A percentile compares a stretch with the other conserved stretches of the same genome.
Evolutionary conservation across 2,888 invertebrate genomes (phyloP).

Genomic region (Leucophenga montana): DNA sequence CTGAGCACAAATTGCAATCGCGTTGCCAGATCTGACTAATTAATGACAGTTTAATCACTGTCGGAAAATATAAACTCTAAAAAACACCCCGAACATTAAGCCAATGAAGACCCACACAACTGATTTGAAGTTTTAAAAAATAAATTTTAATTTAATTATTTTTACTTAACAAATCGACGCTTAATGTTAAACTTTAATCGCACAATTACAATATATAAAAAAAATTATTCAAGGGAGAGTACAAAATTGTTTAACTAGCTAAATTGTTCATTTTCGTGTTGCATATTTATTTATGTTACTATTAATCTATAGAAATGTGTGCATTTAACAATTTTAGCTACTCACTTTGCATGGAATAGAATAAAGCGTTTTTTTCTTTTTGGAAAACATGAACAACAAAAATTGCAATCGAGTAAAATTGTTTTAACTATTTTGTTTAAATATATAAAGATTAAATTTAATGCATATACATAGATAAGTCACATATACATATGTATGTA

Average conservation of each 20-base stretch:
- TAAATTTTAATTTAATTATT: conserved; percentile 4
- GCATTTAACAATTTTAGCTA: conserved; percentile 32
- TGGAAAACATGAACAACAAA: background rate
- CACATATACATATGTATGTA: conserved; percentile 46
- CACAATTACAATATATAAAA: conserved; percentile 43
- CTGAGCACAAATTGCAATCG: too few relatives aligned
- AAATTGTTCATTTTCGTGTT: conserved; percentile 37
- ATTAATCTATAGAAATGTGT: conserved; percentile 5
- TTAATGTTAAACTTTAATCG: conserved; percentile 11
- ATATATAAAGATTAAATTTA: conserved; percentile 24
- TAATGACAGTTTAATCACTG: too few relatives aligned
- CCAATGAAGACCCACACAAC: too few relatives aligned
- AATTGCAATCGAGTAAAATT: background rate
- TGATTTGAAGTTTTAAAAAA: conserved; percentile 16
- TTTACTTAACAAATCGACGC: conserved; percentile 16
- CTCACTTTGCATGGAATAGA: conserved; percentile 33
- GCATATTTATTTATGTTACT: conserved; percentile 29
- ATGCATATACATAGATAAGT: conserved; percentile 50
- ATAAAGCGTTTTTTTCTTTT: conserved; percentile 10
- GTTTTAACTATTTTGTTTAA: background rate
- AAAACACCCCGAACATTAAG: too few relatives aligned
- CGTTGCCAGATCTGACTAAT: too few relatives aligned
- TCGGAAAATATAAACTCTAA: too few relatives aligned
- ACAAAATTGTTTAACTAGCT: conserved; percentile 61
- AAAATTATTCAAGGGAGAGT: conserved; percentile 47